Evolutionary conservation across 1,140 invertebrate species (phyloP).

Genomic region (Pomacea maculata): DNA sequence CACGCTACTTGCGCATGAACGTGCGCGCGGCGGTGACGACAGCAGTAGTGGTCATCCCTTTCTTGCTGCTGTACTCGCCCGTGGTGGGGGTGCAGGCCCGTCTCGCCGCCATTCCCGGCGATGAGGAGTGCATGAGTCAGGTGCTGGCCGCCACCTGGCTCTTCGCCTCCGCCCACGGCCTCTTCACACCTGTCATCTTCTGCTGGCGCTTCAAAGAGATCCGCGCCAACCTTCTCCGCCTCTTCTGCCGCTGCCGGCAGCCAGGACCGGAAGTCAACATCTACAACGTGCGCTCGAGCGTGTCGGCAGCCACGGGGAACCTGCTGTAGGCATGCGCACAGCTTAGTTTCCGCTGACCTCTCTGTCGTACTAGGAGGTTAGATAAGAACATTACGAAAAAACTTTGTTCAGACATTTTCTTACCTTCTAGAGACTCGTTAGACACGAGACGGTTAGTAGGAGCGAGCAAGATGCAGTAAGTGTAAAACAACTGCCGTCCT

Average conservation of each 20-base stretch:
- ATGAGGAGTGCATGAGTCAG: constrained; percentile 1
- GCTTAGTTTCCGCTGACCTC: too few species aligned
- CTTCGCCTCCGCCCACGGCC: constrained; percentile 16
- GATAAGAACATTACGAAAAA: too few species aligned
- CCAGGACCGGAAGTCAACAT: not conserved
- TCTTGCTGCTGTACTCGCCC: constrained; percentile 8
- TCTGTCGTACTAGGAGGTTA: too few species aligned
- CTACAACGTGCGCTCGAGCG: constrained; percentile 4
- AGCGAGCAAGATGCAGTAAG: too few species aligned
- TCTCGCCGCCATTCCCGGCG: not conserved
- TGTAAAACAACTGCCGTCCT: too few species aligned
- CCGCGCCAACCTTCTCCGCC: not conserved
- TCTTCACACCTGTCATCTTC: constrained; percentile 12
- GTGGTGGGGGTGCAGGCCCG: constrained; percentile 9
- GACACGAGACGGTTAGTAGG: too few species aligned
- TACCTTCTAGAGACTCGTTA: too few species aligned
- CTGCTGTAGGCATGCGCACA: too few species aligned
- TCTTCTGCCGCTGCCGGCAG: constrained; percentile 8
- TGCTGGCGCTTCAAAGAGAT: constrained; percentile 14
- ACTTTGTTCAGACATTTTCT: too few species aligned
- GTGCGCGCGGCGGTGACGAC: constrained; percentile 14
- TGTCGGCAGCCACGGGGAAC: not conserved
- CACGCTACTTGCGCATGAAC: constrained; percentile 12
- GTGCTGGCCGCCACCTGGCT: constrained; percentile 16
- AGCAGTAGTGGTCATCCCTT: constrained; percentile 4